Base-by-base conservation (phyloP, 2,113 vertebrate species). In the Notarius lentiginosus region DNA sequence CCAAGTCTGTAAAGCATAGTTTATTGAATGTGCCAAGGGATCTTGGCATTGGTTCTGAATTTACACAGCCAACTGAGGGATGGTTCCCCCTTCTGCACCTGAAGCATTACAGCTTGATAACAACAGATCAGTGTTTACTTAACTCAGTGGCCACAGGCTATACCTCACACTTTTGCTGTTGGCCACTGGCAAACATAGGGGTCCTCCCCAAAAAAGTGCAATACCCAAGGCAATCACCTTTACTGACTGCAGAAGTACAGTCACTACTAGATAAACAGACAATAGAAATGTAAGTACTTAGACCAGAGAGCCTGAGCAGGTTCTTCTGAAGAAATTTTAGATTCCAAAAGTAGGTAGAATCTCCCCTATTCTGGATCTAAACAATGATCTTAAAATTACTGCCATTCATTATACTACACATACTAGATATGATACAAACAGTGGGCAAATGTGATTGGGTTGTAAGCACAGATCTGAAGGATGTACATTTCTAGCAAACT, bases 1-100 rank as follows among this genome's bases (percentile, higher is more conserved):
- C 55, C 79, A 60, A 58, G 27, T 60, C 79, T 80, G 17, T 80
- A 58, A 79, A 30, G n/a, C 77, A 58, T 60, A 56, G 60, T 60
- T 56, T 80, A 34, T 27, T 58, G 53, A 80, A 80, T 22, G 79
- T 6, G 10, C 79, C 55, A 27, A 30, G 27, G 18, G 56, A 61
- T 47, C 56, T 24, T 81, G 79, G 79, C 79, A 47, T 61, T 2
- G 1, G 30, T 47, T 81, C 30, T 41, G 58, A 47, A 47, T 61
- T 81, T 34, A 47, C 18, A 47, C 20, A 10, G 41, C 22, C 73
- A n/a, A 12, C 47, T 34, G 9, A 14, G 20, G 41, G 41, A 49
- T 75, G 30, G 55, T 22, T 20, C 56, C 1, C 12, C 30, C 30
- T 80, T 60, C 18, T 80, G 56, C 56, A 41, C 20, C 8, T 60